Conservation (phyloP, 1,140 invertebrate genomes). For the Acarapis woodi region DNA sequence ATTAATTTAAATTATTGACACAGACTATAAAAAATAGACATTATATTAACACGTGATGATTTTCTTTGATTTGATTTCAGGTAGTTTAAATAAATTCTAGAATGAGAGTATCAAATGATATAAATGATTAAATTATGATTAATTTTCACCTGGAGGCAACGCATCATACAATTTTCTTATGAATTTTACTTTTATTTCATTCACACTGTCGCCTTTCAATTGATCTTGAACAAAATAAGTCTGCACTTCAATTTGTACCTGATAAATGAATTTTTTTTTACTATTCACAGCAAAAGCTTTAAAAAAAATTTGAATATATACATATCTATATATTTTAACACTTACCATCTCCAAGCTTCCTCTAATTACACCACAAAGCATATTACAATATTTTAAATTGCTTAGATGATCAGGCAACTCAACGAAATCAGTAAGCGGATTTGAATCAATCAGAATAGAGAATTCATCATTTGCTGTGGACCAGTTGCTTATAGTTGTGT, state of each 20-base stretch:
- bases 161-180: constrained; percentile 83
- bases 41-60: too few relatives aligned
- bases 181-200: constrained; percentile 83
- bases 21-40: too few relatives aligned
- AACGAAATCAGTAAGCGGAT: constrained; percentile 92
- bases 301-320: neutral
- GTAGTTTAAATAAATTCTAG: too few relatives aligned
- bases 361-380: constrained; percentile 68
- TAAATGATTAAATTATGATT: too few relatives aligned
- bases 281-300: too few relatives aligned
- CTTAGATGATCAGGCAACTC: constrained; percentile 67
- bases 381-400: constrained; percentile 70
- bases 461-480: constrained; percentile 80
- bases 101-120: too few relatives aligned
- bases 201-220: constrained; percentile 71
- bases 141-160: constrained; percentile 90
- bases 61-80: too few relatives aligned
- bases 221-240: constrained; percentile 53
- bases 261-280: constrained; percentile 5
- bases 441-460: constrained; percentile 72
- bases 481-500: constrained; percentile 71
- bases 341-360: constrained; percentile 91
- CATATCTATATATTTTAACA: constrained; percentile 1
- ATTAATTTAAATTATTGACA: too few relatives aligned
- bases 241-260: constrained; percentile 36